phyloP scores from a whole-genome alignment of 2,888 invertebrate genomes.

The Aleiodes testaceus region DNA sequence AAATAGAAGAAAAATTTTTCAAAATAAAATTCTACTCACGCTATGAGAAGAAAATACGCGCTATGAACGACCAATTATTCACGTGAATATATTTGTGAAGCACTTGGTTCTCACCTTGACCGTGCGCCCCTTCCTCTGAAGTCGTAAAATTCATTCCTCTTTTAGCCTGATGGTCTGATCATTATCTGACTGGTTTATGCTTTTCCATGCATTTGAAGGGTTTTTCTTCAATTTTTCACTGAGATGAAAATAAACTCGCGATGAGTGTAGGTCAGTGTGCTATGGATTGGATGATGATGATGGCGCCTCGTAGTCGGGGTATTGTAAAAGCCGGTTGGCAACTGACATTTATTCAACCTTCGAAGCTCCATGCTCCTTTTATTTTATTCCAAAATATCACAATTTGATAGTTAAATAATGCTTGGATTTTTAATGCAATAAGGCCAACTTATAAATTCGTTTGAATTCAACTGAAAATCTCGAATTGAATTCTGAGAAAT shows the following conservation, averaged over 20 bases:
- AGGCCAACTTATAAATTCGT: neutral
- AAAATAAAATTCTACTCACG: constrained; percentile 28
- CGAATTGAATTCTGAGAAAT: constrained; percentile 12
- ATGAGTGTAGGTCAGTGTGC: constrained; percentile 63
- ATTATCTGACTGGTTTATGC: constrained; percentile 45
- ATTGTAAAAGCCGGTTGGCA: constrained; percentile 59
- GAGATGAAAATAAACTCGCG: constrained; percentile 36
- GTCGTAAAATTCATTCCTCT: constrained; percentile 13
- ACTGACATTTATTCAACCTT: constrained; percentile 59
- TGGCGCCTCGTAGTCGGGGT: constrained; percentile 54
- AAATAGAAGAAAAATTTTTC: neutral
- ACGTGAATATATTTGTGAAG: constrained; percentile 16
- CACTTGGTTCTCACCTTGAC: constrained; percentile 52
- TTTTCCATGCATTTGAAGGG: constrained; percentile 1
- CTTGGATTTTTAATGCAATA: neutral
- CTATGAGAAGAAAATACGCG: constrained; percentile 17
- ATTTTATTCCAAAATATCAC: constrained; percentile 16
- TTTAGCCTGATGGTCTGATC: constrained; percentile 42
- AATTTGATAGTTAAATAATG: constrained; percentile 21
- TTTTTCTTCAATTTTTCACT: constrained; percentile 14
- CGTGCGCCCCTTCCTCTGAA: constrained; percentile 41
- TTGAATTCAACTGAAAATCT: neutral
- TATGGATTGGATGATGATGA: constrained; percentile 50
- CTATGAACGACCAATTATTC: neutral
- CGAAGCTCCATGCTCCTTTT: constrained; percentile 32